Evolutionary conservation across 2,888 invertebrate genomes (phyloP), one percentile per base, ranked within the genome.

Genomic region (Apotomis betuletana): DNA sequence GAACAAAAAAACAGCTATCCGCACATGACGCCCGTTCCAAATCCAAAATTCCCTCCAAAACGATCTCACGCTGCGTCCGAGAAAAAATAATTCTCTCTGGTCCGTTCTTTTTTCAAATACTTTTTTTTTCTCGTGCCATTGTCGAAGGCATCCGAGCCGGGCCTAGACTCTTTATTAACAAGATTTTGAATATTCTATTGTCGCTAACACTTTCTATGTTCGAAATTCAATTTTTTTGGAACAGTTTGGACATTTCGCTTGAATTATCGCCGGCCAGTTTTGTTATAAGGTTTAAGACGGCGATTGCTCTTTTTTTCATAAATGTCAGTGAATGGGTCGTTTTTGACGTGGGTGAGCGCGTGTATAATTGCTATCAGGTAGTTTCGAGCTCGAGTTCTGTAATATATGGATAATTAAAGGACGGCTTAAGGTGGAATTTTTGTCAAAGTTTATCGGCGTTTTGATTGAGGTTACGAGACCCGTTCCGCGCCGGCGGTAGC

Each of bases 401-500:
- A 92, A 92, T 91, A 91, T 92, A 92, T 92, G 90, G 90, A 92
- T 92, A 92, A 92, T 92, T 91, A 92, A 92, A 92, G 89, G 88
- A 88, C 89, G 90, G 90, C 90, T 91, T 92, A 92, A 89, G 85
- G 87, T 90, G 90, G 91, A 92, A 91, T 92, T 92, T 91, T 92
- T 92, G 93, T 91, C 93, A 93, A 92, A 90, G 84, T 92, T 90
- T 92, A 92, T 92, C 86, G 90, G 85, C 87, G 79, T 91, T 93
- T 89, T 92, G 92, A 92, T 93, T 91, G 92, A 92, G 92, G 91
- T 92, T 91, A 93, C 85, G 90, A 88, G 88, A 87, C 78, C 74
- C 78, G 78, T 77, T 75, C 77, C 79, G 79, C 77, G 75, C 65
- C 65, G 71, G 90, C 92, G 92, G 92, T 92, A 92, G 92, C 92